Evolutionary conservation across 2,797 vertebrate genomes (phyloP), one percentile per base, ranked within the genome.

Genomic region (Vespertilio murinus): DNA sequence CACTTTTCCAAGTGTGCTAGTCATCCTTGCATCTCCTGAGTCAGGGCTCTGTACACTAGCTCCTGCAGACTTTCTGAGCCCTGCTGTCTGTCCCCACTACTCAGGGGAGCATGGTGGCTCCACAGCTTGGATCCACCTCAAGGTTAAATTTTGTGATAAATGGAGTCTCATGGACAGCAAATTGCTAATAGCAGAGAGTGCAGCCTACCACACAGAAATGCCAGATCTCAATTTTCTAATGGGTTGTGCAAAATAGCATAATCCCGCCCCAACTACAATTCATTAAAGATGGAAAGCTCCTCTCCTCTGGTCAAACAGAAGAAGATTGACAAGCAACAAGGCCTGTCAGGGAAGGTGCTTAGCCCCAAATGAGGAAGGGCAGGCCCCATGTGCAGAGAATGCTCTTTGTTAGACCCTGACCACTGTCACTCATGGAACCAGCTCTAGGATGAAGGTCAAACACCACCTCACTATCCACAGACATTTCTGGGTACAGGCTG

Each of bases 101-200:
- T 14, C 18, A 17, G 2, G 16, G 28, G 12, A 4, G 16, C 6
- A 1, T 0, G 1, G 6, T 0, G 0, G 33, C 30, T 70, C 70
- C 22, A 17, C 3, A 22, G 28, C 30, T 33, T 2, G 2, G 11
- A n/a, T 40, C 40, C 54, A 6, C 17, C 54, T 88, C 56, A 16
- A 33, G 80, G 11, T 35, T 25, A 25, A 2, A 17, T 9, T 22
- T 40, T 20, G 8, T n/a, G n/a, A 73, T 4, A 11, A 25, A 40
- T 49, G 38, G n/a, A 64, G 40, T 40, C 74, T 71, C 52, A 23
- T 33, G 61, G 56, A 49, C 30, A 30, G 11, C n/a, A 30, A 89
- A 20, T 2, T 70, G 38, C 25, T 35, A 33, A 61, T 1, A 30
- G 85, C 18, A 64, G 59, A 52, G 33, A 33, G 25, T 2, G 9